Conservation (phyloP, 2,797 vertebrate genomes). For the Oceanodroma leucorhoa region DNA sequence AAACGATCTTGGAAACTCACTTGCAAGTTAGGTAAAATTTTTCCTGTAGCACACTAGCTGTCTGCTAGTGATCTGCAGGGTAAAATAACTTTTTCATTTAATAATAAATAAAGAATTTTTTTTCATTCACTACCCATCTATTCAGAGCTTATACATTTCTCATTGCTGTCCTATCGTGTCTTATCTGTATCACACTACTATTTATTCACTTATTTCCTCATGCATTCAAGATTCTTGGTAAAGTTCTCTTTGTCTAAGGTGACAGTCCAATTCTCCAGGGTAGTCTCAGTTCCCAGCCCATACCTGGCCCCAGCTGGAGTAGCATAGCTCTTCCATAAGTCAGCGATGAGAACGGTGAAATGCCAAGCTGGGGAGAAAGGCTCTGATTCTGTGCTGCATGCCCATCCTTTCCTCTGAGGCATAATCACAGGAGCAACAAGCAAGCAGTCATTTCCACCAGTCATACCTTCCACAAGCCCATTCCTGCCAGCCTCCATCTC, state of each 20-base stretch:
- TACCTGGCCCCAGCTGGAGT: not conserved
- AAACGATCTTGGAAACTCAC: not conserved
- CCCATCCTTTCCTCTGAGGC: not conserved
- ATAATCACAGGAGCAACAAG: not conserved
- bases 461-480: constrained; percentile 24
- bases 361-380: not conserved
- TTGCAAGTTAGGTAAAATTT: not conserved
- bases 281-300: not conserved
- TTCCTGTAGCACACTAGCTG: not conserved
- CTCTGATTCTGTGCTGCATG: accelerated
- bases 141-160: not conserved
- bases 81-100: not conserved
- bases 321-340: not conserved
- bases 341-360: not conserved
- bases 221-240: not conserved
- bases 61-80: not conserved
- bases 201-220: not conserved
- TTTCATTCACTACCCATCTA: not conserved
- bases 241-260: not conserved
- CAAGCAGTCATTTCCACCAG: not conserved
- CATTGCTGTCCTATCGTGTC: not conserved
- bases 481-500: constrained; percentile 26
- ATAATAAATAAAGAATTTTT: not conserved
- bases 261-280: not conserved
- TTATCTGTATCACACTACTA: not conserved